Evolutionary conservation across 2,888 invertebrate species (phyloP).

Genomic region (Apomyelois bistriatella): DNA sequence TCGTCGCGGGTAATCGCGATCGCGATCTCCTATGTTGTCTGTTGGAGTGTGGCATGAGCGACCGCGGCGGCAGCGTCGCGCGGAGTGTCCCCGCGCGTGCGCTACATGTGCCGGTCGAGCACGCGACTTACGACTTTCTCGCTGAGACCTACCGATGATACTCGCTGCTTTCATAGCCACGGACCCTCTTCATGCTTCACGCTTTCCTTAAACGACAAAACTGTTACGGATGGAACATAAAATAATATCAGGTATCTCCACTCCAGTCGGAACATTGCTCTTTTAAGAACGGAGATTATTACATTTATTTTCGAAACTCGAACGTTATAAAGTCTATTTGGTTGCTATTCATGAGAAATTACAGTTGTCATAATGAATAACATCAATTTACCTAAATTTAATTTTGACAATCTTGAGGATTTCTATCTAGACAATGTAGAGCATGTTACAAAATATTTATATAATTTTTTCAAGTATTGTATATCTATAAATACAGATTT

Average conservation of each 20-base stretch:
- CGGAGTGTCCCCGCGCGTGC: conserved; percentile 75
- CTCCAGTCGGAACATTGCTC: not conserved
- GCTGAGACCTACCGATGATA: conserved; percentile 31
- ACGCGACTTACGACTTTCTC: conserved; percentile 30
- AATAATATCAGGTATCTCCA: not conserved
- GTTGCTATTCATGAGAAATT: no score
- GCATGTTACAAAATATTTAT: no score
- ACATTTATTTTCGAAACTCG: not conserved
- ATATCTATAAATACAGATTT: no score
- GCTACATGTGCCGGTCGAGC: conserved; percentile 37
- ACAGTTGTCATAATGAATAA: no score
- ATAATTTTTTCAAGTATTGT: no score
- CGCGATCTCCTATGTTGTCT: conserved; percentile 35
- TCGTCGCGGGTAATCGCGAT: conserved; percentile 35
- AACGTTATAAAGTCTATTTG: no score
- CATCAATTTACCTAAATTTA: no score
- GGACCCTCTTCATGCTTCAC: not conserved
- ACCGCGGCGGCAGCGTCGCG: conserved; percentile 51
- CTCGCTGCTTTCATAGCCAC: conserved; percentile 19
- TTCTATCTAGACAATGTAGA: no score
- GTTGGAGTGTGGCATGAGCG: conserved; percentile 48
- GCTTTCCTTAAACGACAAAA: not conserved
- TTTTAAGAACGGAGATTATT: not conserved
- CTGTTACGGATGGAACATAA: conserved; percentile 5
- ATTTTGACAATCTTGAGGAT: no score